Evolutionary conservation across 1,140 invertebrate species (phyloP), one percentile per base, ranked within the genome.

Genomic region (Phortica variegata): DNA sequence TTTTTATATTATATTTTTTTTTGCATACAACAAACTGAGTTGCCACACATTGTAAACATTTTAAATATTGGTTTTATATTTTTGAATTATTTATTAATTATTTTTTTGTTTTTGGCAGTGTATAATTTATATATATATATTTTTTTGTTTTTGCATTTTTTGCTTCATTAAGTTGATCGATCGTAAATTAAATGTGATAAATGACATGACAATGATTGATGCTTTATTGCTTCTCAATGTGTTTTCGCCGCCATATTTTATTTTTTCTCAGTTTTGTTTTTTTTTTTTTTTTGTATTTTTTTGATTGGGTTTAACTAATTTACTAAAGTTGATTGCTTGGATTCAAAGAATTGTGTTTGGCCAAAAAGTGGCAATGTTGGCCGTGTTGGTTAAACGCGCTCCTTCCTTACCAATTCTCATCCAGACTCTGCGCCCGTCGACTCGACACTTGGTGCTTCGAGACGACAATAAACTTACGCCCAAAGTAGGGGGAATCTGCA

Each of bases 401-500:
- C 4, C n/a, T 19, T n/a, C 15, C 43, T 42, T 23, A 29, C 23
- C 10, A 68, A 59, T 68, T 57, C 52, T 68, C 65, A 47, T 73
- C 69, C 69, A 73, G 51, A 56, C 69, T 73, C 49, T 63, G 65
- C 6, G 69, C 54, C 34, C 63, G 63, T 3, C 60, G 52, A n/a
- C n/a, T n/a, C 34, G 48, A 36, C 45, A 19, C 37, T 13, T 42
- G 50, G 21, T 43, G 49, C 48, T 73, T 63, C 15, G 70, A 62
- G 40, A 73, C 56, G 38, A 73, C 70, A 60, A 73, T 65, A 53
- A 65, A 73, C 43, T 66, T 66, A 47, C 60, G 65, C 16, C 70
- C 69, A 49, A 73, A 73, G 52, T 73, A 73, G 29, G 70, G 70
- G 13, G 70, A 73, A 73, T 73, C 70, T 73, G 50, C 21, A 26